A percentile compares a stretch with the other conserved stretches of the same genome.
Conservation (phyloP, 2,888 invertebrate species). For the Tridacna gigas region DNA sequence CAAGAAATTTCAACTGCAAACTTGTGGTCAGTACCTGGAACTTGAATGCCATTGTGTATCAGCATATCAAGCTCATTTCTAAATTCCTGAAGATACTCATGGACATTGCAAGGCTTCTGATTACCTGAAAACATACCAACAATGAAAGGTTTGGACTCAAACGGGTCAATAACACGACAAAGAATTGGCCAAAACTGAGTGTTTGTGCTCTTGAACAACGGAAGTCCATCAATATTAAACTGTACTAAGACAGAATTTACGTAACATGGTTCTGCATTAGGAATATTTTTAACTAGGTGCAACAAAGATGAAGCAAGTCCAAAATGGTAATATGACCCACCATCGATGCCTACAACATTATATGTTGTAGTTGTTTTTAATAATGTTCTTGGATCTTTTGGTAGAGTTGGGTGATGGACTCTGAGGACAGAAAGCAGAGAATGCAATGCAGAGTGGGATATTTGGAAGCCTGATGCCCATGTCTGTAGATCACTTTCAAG, state of each 20-base stretch:
- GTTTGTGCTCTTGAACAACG: slow-evolving; percentile 40
- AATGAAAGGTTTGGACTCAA: slow-evolving; percentile 27
- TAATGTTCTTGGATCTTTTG: slow-evolving; percentile 47
- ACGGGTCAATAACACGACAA: slow-evolving; percentile 25
- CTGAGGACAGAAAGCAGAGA: no score
- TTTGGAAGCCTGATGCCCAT: no score
- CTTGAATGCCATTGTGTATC: background rate
- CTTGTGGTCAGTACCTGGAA: no score
- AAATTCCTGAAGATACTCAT: slow-evolving; percentile 48
- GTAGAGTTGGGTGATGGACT: slow-evolving; percentile 30
- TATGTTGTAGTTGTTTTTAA: slow-evolving; percentile 35
- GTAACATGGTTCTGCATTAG: background rate
- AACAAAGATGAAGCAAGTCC: slow-evolving; percentile 27
- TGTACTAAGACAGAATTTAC: slow-evolving; percentile 26
- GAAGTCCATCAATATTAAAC: slow-evolving; percentile 52
- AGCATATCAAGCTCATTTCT: slow-evolving; percentile 45
- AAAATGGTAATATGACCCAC: slow-evolving; percentile 48
- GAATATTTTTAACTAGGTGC: background rate
- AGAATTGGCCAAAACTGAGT: slow-evolving; percentile 47
- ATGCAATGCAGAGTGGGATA: no score
- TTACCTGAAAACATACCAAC: slow-evolving; percentile 38
- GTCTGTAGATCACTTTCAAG: no score
- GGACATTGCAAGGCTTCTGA: slow-evolving; percentile 48
- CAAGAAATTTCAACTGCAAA: slow-evolving; percentile 48
- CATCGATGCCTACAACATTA: slow-evolving; percentile 28